phyloP scores from a whole-genome alignment of 2,113 vertebrate genomes.

The Platysternon megacephalum region DNA sequence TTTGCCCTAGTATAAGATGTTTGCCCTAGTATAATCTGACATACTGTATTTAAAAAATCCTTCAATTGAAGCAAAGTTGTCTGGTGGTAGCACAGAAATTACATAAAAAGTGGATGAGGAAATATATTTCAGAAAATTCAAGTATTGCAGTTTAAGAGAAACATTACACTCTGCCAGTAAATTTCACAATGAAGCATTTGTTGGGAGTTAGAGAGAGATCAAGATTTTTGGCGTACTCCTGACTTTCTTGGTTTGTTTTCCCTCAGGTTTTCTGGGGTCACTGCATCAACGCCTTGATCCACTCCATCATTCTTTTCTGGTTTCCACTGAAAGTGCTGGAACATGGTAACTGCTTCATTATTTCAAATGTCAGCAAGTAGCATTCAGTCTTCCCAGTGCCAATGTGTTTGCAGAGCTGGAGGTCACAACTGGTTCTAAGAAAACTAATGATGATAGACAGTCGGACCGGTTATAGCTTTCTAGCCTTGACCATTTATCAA shows the following conservation, averaged over 20 bases:
- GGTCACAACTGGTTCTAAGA: conserved; percentile 28
- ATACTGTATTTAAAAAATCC: background rate
- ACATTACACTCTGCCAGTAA: background rate
- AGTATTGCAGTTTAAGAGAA: conserved; percentile 52
- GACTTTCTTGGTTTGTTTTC: conserved; percentile 78
- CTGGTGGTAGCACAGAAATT: conserved; percentile 17
- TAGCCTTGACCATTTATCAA: conserved; percentile 20
- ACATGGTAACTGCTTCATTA: conserved; percentile 87
- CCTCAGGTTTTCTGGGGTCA: conserved; percentile 98
- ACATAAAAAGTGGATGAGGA: conserved; percentile 23
- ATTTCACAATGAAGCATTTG: conserved; percentile 62
- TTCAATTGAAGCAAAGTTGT: background rate
- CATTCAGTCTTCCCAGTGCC: conserved; percentile 19
- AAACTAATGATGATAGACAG: conserved; percentile 33
- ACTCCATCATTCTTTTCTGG: conserved; percentile 99
- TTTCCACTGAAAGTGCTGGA: conserved; percentile 97
- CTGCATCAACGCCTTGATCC: conserved; percentile 99
- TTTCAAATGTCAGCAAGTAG: conserved; percentile 51
- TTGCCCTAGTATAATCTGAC: background rate
- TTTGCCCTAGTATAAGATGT: background rate
- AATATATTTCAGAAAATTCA: conserved; percentile 56
- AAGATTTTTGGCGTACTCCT: conserved; percentile 73
- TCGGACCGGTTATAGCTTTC: conserved; percentile 36
- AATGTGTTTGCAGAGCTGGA: background rate
- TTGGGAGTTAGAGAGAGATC: conserved; percentile 63